Base-by-base conservation (phyloP, 2,888 invertebrate genomes). In the Eristalis intricaria region DNA sequence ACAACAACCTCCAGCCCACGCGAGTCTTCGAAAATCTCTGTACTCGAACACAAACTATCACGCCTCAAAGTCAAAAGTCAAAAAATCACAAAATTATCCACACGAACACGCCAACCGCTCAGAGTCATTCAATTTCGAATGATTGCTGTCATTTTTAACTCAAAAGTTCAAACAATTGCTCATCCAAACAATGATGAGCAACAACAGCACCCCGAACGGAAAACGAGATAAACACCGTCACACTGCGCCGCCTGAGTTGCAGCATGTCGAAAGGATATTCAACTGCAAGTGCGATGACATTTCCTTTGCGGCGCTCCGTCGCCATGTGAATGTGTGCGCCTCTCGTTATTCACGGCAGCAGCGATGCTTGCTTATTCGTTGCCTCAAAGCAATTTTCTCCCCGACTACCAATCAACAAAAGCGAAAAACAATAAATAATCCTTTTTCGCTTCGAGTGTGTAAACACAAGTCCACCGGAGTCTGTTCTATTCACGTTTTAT, bases 251-350 rank as follows among this genome's bases (percentile, higher is more conserved):
- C 13, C 60, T 23, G 2, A 26, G 40, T 84, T 84, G 78, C 86
- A 84, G 78, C 86, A 84, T 87, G 86, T 87, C 65, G 84, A 66
- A 19, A 79, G 75, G 66, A 87, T 68, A 84, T 84, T 84, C 78
- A 79, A 75, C 83, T 63, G 63, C 43, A 74, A 58, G 29, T 70
- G 66, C 38, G 32, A 68, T 68, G 74, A 74, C 74, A 80, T 74
- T 63, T 68, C 38, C 74, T 56, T 63, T 50, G 26, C 26, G 60
- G 26, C 60, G 15, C 29, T 50, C 2, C 50, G 50, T 50, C 50
- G n/a, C 19, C 19, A 7, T 50, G 50, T 50, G 50, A 50, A 50
- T 8, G 50, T 19, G 50, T 8, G 43, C 43, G 15, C 43, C 15
- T 61, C 7, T n/a, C 19, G 23, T 43, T 23, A 35, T 73, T 61